Percentiles rank a stretch among this genome's conserved stretches.
phyloP scores from a whole-genome alignment of 2,797 vertebrate genomes.

The Mallotus villosus region DNA sequence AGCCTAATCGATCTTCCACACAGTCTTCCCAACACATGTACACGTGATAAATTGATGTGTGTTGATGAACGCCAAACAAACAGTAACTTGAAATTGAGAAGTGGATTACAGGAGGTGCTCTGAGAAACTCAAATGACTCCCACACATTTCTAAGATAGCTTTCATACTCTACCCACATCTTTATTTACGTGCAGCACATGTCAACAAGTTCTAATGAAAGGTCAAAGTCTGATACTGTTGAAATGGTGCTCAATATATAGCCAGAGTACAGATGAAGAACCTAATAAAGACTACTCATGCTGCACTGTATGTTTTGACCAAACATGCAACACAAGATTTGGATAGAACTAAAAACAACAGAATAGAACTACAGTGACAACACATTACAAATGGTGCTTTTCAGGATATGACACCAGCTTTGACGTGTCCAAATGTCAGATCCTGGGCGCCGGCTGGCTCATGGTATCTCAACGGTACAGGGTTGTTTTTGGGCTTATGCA shows the following conservation, averaged over 20 bases:
- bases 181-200: slow-evolving; percentile 41
- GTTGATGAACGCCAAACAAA: slow-evolving; percentile 67
- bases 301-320: neutral
- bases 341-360: neutral
- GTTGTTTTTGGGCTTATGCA: slow-evolving; percentile 6
- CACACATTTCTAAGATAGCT: slow-evolving; percentile 12
- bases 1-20: slow-evolving; percentile 51
- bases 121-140: slow-evolving; percentile 32
- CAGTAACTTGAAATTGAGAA: slow-evolving; percentile 50
- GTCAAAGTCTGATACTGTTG: slow-evolving; percentile 52
- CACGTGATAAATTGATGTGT: slow-evolving; percentile 51
- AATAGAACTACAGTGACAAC: neutral
- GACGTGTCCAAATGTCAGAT: slow-evolving; percentile 9
- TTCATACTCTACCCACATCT: slow-evolving; percentile 13
- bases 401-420: slow-evolving; percentile 6
- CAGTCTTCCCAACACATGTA: slow-evolving; percentile 44
- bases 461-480: neutral
- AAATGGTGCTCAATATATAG: slow-evolving; percentile 30
- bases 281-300: neutral
- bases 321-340: neutral
- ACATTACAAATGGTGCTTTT: neutral
- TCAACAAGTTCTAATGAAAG: slow-evolving; percentile 53
- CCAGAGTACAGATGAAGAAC: neutral
- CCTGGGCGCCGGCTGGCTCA: slow-evolving; percentile 5
- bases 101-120: slow-evolving; percentile 27